phyloP scores from a whole-genome alignment of 2,113 vertebrate genomes.

The Acrocephalus kingi region DNA sequence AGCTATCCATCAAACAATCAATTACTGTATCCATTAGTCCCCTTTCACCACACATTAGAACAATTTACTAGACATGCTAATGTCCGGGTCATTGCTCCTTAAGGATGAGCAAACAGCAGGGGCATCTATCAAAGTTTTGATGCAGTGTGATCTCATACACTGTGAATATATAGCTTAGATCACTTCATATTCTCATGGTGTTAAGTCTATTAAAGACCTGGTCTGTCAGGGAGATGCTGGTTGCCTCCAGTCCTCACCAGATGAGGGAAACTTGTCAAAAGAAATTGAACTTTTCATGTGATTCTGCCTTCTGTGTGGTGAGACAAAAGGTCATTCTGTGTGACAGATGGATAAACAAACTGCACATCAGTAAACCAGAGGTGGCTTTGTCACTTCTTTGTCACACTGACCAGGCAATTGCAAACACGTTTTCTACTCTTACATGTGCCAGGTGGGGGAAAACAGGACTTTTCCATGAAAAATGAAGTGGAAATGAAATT shows the following conservation, averaged over 20 bases:
- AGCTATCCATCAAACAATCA: slow-evolving; percentile 40
- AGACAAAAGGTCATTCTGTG: not conserved
- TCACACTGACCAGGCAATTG: not conserved
- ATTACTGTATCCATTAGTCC: slow-evolving; percentile 63
- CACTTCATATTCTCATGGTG: not conserved
- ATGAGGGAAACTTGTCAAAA: not conserved
- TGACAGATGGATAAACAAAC: not conserved
- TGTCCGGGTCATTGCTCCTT: slow-evolving; percentile 50
- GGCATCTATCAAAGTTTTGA: slow-evolving; percentile 58
- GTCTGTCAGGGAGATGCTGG: not conserved
- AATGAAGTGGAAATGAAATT: too few relatives aligned
- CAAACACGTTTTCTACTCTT: not conserved
- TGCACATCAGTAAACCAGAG: not conserved
- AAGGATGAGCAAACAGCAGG: slow-evolving; percentile 49
- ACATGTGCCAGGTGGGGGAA: not conserved
- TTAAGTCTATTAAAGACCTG: not conserved
- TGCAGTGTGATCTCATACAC: slow-evolving; percentile 6
- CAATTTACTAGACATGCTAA: slow-evolving; percentile 63
- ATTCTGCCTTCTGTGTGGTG: not conserved
- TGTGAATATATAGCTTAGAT: not conserved
- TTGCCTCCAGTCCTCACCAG: not conserved
- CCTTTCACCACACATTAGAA: slow-evolving; percentile 66
- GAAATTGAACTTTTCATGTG: not conserved
- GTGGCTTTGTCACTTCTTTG: not conserved
- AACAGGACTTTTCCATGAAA: not conserved